Evolutionary conservation across 2,113 vertebrate species (phyloP), one percentile per base, ranked within the genome.

Genomic region (Hypanus sabinus): DNA sequence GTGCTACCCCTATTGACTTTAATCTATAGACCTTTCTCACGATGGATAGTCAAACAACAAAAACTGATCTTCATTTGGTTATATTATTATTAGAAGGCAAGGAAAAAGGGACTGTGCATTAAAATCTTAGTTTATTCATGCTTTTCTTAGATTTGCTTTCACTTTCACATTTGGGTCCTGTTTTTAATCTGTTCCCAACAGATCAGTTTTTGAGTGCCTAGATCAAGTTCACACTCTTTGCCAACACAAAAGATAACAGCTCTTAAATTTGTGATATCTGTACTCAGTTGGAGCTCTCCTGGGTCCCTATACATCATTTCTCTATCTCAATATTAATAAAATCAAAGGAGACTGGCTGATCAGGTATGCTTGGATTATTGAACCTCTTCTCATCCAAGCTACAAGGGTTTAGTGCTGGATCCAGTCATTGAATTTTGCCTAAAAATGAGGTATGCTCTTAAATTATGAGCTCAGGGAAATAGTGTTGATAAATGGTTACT

Each of bases 391-490:
- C 2, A 33, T 90, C 60, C 33, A 33, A 33, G 3, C 60, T 90
- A 33, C n/a, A 90, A 36, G 85, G 60, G 60, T 62, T 60, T 90
- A 90, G 36, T 93, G 90, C 70, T 71, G 65, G 65, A 46, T 33
- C 22, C 12, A 68, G 33, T 73, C 73, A 27, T 68, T 9, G 22
- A 6, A 73, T 36, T 73, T 36, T 62, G 57, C 85, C 27, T 62
- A 88, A 90, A 27, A 46, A 30, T 93, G 36, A 73, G 27, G 60
- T 73, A 75, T 38, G 55, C 2, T 38, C 68, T 93, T 75, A 70
- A 93, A 73, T 55, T 75, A 75, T 93, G 91, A 93, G 70, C 70
- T 93, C 36, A 75, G n/a, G 36, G 70, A 73, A 93, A 75, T 73
- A 33, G 70, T 93, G 91, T 73, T 73, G 70, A 73, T 93, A 71